phyloP scores from a whole-genome alignment of 2,113 vertebrate genomes.

The Irena cyanogastra region DNA sequence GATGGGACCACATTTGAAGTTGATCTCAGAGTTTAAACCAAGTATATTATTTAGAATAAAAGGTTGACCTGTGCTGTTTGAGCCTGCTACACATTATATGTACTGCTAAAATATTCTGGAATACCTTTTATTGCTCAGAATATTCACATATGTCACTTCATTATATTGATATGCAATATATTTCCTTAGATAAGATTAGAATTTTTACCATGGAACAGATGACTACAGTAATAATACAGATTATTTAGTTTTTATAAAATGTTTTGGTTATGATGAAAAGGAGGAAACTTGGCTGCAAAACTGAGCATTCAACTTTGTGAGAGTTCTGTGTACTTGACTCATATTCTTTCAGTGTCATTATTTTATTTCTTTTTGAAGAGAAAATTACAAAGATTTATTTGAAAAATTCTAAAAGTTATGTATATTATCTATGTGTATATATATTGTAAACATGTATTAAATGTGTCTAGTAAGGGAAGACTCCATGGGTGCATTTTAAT shows the following conservation, averaged over 20 bases:
- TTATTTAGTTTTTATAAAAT: conserved; percentile 72
- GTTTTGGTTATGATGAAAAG: conserved; percentile 61
- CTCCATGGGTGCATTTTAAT: conserved; percentile 78
- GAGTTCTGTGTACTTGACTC: conserved; percentile 73
- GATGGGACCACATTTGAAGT: conserved; percentile 24
- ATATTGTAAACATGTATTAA: conserved; percentile 82
- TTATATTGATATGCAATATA: conserved; percentile 69
- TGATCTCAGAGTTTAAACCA: conserved; percentile 10
- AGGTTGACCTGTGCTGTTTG: conserved; percentile 46
- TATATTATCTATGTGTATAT: conserved; percentile 83
- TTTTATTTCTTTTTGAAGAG: conserved; percentile 75
- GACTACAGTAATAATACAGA: conserved; percentile 60
- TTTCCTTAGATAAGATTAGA: conserved; percentile 69
- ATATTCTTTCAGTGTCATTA: conserved; percentile 68
- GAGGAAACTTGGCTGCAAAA: conserved; percentile 64
- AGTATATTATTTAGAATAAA: conserved; percentile 7
- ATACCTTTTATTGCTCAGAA: conserved; percentile 58
- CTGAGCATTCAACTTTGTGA: conserved; percentile 69
- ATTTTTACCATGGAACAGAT: conserved; percentile 63
- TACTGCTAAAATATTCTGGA: conserved; percentile 52
- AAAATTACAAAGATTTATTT: conserved; percentile 77
- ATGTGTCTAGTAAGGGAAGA: conserved; percentile 74
- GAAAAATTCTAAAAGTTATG: conserved; percentile 77
- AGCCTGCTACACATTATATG: conserved; percentile 56
- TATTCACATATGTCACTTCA: conserved; percentile 58